phyloP scores from a whole-genome alignment of 2,797 vertebrate species.

The Pseudocheirus occidentalis region DNA sequence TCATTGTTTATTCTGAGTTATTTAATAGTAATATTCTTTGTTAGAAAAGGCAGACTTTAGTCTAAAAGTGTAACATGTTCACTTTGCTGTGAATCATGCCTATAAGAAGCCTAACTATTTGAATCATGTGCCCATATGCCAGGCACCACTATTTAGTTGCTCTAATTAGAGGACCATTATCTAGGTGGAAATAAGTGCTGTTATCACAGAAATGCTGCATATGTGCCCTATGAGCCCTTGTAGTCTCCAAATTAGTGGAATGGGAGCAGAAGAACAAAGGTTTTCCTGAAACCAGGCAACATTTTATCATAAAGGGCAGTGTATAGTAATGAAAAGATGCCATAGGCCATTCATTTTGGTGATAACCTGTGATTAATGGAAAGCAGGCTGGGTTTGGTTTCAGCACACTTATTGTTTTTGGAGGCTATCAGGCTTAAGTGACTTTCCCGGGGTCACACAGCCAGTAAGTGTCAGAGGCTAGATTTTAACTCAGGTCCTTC shows the following conservation, averaged over 20 bases:
- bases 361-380: neutral
- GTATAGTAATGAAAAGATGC: neutral
- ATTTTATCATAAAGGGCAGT: neutral
- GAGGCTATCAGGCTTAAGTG: neutral
- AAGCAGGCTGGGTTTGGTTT: neutral
- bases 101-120: neutral
- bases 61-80: neutral
- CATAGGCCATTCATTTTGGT: neutral
- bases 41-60: neutral
- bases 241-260: neutral
- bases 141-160: neutral
- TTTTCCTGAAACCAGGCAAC: neutral
- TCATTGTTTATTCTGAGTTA: neutral
- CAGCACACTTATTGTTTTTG: neutral
- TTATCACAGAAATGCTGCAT: neutral
- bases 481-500: neutral
- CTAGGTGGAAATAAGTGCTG: neutral
- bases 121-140: neutral
- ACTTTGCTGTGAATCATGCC: neutral
- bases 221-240: neutral
- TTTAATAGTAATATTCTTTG: neutral
- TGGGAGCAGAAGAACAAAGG: neutral
- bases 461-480: neutral
- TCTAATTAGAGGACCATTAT: neutral
- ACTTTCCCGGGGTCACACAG: neutral